Conservation (phyloP, 2,113 vertebrate species). For the Apteryx owenii region DNA sequence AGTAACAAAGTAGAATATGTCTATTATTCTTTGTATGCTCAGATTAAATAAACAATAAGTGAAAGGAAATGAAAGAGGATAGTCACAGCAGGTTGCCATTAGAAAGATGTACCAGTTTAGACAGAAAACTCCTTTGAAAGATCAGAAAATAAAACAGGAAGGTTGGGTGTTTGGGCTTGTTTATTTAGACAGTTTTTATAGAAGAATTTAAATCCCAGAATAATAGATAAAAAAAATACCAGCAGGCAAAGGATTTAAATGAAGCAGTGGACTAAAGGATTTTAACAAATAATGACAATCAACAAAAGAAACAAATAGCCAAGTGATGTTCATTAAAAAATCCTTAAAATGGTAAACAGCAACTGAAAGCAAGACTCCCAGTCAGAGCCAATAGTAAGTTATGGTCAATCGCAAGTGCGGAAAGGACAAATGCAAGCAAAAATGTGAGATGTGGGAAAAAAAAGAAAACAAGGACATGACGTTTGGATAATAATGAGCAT, state of each 20-base stretch:
- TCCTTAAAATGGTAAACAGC: not conserved
- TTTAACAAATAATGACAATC: not conserved
- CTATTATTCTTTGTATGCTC: not conserved
- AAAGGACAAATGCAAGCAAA: not conserved
- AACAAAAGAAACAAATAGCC: not conserved
- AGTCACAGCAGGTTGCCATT: not conserved
- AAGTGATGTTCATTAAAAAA: not conserved
- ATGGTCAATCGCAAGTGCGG: not conserved
- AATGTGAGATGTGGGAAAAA: not conserved
- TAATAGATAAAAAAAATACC: not conserved
- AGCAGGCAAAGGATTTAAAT: not conserved
- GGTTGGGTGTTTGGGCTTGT: not conserved
- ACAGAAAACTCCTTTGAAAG: not conserved
- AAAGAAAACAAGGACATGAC: not conserved
- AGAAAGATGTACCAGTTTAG: not conserved
- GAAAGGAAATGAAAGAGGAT: slow-evolving; percentile 27
- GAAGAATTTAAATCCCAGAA: not conserved
- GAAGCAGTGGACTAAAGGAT: not conserved
- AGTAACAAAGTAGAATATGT: not conserved
- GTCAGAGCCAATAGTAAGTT: not conserved
- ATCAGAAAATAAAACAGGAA: not conserved
- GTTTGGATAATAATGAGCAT: not conserved
- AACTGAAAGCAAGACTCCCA: not conserved
- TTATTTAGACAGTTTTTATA: slow-evolving; percentile 4
- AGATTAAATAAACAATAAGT: slow-evolving; percentile 41